Conservation (phyloP, 1,140 invertebrate species). For the Elymnias hypermnestra region DNA sequence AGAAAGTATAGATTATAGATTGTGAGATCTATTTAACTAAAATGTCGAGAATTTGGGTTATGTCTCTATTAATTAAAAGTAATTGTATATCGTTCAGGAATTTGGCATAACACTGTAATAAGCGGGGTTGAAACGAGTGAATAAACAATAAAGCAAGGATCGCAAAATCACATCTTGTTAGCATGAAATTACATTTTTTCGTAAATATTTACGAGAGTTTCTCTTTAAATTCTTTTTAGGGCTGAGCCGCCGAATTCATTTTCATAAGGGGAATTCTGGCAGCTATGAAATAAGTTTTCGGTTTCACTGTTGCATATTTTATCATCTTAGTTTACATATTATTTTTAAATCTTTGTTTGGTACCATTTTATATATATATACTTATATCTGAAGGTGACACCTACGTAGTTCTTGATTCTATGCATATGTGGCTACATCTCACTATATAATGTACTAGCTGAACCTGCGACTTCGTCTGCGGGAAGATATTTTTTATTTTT, state of each 20-base stretch:
- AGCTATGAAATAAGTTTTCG: conserved; percentile 4
- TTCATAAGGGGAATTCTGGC: not conserved
- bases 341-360: no score
- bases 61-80: no score
- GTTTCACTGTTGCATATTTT: not conserved
- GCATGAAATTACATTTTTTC: conserved; percentile 18
- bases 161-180: conserved; percentile 16
- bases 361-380: no score
- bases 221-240: conserved; percentile 13
- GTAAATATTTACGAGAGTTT: conserved; percentile 16
- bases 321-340: not conserved
- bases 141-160: conserved; percentile 22
- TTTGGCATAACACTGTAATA: not conserved
- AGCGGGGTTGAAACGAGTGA: conserved; percentile 2
- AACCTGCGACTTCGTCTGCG: no score
- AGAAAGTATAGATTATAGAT: no score
- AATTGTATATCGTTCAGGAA: not conserved
- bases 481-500: no score
- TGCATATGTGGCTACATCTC: no score
- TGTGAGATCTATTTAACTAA: no score
- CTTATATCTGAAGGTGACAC: no score
- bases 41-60: no score
- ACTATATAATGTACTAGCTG: no score
- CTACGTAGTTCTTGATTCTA: no score
- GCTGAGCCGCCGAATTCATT: conserved; percentile 9